phyloP scores from a whole-genome alignment of 2,113 vertebrate species.

The Polyodon spathula region DNA sequence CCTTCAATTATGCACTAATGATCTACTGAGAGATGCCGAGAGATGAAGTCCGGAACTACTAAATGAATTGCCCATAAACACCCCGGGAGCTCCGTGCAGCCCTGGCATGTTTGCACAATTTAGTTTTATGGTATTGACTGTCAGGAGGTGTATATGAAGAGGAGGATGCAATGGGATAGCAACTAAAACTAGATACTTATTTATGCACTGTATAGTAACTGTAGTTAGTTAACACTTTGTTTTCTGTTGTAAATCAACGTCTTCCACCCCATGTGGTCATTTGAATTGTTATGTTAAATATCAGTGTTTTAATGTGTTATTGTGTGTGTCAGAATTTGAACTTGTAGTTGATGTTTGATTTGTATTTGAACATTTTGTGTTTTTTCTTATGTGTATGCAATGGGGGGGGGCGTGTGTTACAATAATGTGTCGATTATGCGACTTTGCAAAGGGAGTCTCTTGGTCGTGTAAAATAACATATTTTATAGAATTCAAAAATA shows the following conservation, averaged over 20 bases:
- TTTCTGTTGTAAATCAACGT: too few relatives aligned
- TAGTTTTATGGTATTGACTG: conserved; percentile 50
- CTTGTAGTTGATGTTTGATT: too few relatives aligned
- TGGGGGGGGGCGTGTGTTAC: too few relatives aligned
- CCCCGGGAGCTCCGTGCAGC: conserved; percentile 47
- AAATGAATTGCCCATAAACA: conserved; percentile 32
- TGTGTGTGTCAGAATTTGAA: too few relatives aligned
- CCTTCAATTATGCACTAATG: conserved; percentile 52
- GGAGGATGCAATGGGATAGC: conserved; percentile 43
- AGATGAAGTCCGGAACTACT: conserved; percentile 29
- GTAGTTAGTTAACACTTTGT: too few relatives aligned
- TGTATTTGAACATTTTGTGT: too few relatives aligned
- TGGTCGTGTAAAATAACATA: conserved; percentile 34
- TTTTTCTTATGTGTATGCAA: too few relatives aligned
- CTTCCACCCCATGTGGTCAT: too few relatives aligned
- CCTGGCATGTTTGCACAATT: conserved; percentile 61
- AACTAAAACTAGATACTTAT: conserved; percentile 37
- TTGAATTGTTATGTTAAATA: too few relatives aligned
- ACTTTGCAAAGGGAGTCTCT: conserved; percentile 26
- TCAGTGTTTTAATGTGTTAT: too few relatives aligned
- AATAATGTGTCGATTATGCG: too few relatives aligned
- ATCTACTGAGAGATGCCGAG: conserved; percentile 23
- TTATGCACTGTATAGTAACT: conserved; percentile 31
- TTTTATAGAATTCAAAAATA: conserved; percentile 34
- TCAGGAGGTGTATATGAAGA: conserved; percentile 57